These are phyloP conservation scores for Macrostomum cliftonense DNA, from an alignment of 2,888 invertebrate species.

Conservation along the genomic window DNA sequence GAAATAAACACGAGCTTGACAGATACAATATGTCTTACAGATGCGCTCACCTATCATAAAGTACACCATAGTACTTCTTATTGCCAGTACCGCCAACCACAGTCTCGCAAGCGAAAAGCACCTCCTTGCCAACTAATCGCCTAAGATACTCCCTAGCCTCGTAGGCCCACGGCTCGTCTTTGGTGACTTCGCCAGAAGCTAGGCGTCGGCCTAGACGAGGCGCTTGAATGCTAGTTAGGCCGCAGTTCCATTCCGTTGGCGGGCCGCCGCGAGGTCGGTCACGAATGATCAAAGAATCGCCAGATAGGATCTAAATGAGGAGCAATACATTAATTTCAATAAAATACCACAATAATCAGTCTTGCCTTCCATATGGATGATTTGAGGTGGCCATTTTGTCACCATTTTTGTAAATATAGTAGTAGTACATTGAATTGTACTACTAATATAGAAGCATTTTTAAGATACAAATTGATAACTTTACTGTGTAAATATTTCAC, in stretches of 20 bases:
- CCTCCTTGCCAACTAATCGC: slow-evolving; percentile 77
- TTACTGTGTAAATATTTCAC: no score
- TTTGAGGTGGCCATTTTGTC: no score
- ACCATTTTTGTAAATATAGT: no score
- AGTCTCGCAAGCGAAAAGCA: slow-evolving; percentile 45
- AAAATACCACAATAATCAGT: no score
- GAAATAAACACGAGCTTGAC: no score
- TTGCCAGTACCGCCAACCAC: no score
- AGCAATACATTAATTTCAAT: background rate
- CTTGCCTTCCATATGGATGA: no score
- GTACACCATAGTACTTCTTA: no score
- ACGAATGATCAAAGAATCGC: slow-evolving; percentile 79
- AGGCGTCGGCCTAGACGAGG: slow-evolving; percentile 68
- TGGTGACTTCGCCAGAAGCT: slow-evolving; percentile 22
- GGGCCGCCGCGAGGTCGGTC: slow-evolving; percentile 57
- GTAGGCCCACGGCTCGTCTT: slow-evolving; percentile 67
- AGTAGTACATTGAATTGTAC: no score
- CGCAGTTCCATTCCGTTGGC: slow-evolving; percentile 72
- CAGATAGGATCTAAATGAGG: slow-evolving; percentile 62
- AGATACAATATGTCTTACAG: no score
- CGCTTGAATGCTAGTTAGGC: slow-evolving; percentile 70
- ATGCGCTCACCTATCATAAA: background rate
- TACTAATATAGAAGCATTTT: no score
- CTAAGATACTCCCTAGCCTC: slow-evolving; percentile 90
- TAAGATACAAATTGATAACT: no score